Conservation (phyloP, 2,797 vertebrate species). For the Gymnothorax javanicus region DNA sequence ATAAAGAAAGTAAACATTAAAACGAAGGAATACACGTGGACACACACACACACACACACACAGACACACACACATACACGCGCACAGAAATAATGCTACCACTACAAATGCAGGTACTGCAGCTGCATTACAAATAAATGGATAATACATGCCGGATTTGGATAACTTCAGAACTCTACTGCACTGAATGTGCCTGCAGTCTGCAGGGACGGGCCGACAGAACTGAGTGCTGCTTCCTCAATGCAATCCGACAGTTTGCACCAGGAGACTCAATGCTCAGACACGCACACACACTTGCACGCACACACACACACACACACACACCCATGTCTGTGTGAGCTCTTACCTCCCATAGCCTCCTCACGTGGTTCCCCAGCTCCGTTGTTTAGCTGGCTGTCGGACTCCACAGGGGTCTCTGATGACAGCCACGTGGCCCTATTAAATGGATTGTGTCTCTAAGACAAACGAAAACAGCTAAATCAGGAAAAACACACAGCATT, state of each 20-base stretch:
- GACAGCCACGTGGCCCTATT: constrained; percentile 62
- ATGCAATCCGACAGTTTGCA: neutral
- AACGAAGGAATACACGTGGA: no score
- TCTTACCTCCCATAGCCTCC: constrained; percentile 54
- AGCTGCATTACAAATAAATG: neutral
- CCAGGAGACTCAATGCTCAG: neutral
- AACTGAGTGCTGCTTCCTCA: neutral
- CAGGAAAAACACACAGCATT: neutral
- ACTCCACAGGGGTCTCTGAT: constrained; percentile 57
- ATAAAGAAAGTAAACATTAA: no score
- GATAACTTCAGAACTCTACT: neutral
- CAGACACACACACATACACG: no score
- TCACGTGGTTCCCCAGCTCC: constrained; percentile 37
- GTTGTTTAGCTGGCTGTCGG: constrained; percentile 35
- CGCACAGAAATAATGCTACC: no score
- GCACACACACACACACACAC: no score
- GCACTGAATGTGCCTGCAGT: neutral
- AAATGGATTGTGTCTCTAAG: constrained; percentile 77
- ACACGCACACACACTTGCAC: neutral
- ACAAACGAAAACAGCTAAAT: constrained; percentile 30
- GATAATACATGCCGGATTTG: neutral
- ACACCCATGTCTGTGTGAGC: neutral
- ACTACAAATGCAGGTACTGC: no score
- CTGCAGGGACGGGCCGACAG: neutral
- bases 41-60: no score